A percentile compares a stretch with the other conserved stretches of the same genome.
Evolutionary conservation across 2,797 vertebrate species (phyloP).

Genomic region (Vultur gryphus): DNA sequence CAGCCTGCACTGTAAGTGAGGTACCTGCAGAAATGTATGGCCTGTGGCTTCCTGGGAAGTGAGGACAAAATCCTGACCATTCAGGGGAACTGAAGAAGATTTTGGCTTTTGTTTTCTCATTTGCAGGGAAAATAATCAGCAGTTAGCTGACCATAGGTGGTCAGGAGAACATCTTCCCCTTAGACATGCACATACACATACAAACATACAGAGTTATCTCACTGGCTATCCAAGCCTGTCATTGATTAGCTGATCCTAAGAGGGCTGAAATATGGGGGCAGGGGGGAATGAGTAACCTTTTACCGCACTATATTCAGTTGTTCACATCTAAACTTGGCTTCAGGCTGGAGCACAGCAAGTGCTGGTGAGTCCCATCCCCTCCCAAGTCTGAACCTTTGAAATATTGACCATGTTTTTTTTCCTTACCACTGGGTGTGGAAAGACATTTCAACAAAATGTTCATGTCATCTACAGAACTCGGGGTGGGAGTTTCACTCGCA

Average conservation of each 20-base stretch:
- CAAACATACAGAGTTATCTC: not conserved
- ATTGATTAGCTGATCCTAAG: not conserved
- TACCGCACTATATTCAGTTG: not conserved
- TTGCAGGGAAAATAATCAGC: not conserved
- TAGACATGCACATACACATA: not conserved
- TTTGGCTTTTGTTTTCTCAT: not conserved
- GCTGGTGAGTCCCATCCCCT: not conserved
- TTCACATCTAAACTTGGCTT: not conserved
- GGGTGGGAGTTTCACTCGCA: not conserved
- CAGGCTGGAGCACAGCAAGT: not conserved
- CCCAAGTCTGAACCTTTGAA: not conserved
- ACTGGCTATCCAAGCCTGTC: not conserved
- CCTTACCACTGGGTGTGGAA: conserved; percentile 18
- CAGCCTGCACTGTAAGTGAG: not conserved
- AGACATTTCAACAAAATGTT: not conserved
- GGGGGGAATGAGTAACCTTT: not conserved
- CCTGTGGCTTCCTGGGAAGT: not conserved
- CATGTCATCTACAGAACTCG: not conserved
- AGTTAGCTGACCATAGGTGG: not conserved
- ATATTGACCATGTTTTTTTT: not conserved
- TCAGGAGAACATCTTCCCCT: not conserved
- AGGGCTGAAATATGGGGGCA: not conserved
- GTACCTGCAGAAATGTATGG: not conserved
- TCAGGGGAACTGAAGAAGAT: not conserved
- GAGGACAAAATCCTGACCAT: not conserved